These are phyloP conservation scores for Bergia puertoricense DNA, from an alignment of 92 coral and sea anemone species.

Conservation along the genomic window DNA sequence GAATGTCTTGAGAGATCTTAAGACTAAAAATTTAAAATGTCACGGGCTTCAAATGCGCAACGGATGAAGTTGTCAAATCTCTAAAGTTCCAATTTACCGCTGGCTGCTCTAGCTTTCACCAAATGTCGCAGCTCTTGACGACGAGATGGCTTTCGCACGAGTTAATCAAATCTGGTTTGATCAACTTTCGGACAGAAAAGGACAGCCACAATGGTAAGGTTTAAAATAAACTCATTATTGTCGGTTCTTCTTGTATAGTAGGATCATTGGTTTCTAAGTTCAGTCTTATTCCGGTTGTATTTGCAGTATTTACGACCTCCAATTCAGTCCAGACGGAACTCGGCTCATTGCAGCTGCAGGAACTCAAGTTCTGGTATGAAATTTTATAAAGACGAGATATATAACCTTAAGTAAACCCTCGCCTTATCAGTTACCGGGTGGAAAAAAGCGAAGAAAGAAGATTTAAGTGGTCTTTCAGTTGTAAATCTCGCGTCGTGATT, in stretches of 20 bases:
- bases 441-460: conserved; percentile 13
- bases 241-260: not conserved
- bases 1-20: not conserved
- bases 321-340: conserved; percentile 85
- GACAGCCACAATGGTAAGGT: conserved; percentile 71
- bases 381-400: not conserved
- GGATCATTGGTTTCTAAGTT: not conserved
- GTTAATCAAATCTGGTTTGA: conserved; percentile 81
- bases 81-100: not conserved
- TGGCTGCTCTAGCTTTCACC: no score
- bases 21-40: conserved; percentile 7
- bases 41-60: not conserved
- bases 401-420: not conserved
- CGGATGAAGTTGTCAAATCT: not conserved
- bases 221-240: not conserved
- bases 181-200: conserved; percentile 73
- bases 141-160: conserved; percentile 77
- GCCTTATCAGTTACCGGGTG: not conserved
- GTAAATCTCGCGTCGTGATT: not conserved
- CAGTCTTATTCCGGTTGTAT: not conserved
- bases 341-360: conserved; percentile 87
- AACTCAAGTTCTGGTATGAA: conserved; percentile 77
- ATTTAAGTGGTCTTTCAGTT: not conserved
- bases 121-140: not conserved
- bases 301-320: conserved; percentile 81